Evolutionary conservation across 2,888 invertebrate genomes (phyloP), one percentile per base, ranked within the genome.

Genomic region (Lasioglossum marginatum): DNA sequence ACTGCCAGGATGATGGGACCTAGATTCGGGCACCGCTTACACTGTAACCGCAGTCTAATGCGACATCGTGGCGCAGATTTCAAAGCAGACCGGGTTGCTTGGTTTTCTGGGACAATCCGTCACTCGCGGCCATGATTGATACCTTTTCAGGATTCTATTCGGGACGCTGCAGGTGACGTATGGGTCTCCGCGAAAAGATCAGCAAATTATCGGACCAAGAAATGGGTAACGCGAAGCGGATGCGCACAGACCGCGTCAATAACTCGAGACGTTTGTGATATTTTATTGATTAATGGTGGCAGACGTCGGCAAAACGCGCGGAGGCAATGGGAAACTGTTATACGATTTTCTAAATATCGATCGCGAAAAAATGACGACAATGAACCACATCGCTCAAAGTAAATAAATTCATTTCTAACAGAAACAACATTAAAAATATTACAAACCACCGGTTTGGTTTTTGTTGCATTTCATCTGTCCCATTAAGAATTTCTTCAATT

Each of bases 41-140:
- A 23, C 19, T 10, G 66, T 34, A 34, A 66, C 31, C 66, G 66
- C 66, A 34, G 31, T 34, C 8, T 79, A 48, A 63, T 71, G 37
- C 81, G 79, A 71, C 81, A 27, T 27, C 78, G 31, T 19, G 71
- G 14, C 19, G 60, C 60, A 23, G 74, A 81, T 34, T 83, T 75
- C 37, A 63, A 48, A 72, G n/a, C 40, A 31, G 31, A 19, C 40
- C 6, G 12, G 43, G 60, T 40, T 48, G 43, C 5, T 14, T 19
- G 31, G 27, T 63, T 71, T 81, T 83, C 75, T 63, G 75, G 60
- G 60, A 74, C 82, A 63, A 81, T 81, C 37, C 37, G 82, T 81
- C 70, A 81, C 70, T 37, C 19, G 40, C n/a, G 27, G 40, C 4
- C 31, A 19, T 83, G 82, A 82, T 83, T 82, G 82, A 83, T 81